Evolutionary conservation across 2,113 vertebrate genomes (phyloP).

Genomic region (Phalacrocorax aristotelis): DNA sequence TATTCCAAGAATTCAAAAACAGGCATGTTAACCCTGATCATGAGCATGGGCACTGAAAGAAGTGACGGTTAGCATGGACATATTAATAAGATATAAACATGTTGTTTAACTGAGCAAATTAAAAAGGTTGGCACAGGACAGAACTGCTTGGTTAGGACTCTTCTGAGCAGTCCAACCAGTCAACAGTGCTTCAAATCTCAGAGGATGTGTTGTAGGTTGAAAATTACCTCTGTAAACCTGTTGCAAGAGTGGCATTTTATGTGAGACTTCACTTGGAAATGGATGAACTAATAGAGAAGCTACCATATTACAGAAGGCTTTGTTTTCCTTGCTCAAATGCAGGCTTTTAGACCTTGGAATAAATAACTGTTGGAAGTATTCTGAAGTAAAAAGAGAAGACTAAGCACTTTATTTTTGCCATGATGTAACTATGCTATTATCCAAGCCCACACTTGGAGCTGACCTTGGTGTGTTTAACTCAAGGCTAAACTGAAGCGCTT

Average conservation of each 20-base stretch:
- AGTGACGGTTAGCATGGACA: neutral
- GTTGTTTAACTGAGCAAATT: neutral
- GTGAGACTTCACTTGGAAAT: neutral
- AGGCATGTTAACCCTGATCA: neutral
- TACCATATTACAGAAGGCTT: neutral
- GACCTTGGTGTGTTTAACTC: neutral
- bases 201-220: neutral
- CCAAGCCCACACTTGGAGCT: neutral
- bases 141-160: neutral
- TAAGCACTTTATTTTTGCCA: neutral
- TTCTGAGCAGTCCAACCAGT: neutral
- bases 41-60: neutral
- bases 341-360: neutral
- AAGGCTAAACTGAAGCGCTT: neutral
- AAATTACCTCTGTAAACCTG: neutral
- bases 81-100: neutral
- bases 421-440: neutral
- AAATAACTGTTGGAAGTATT: neutral
- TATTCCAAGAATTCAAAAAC: neutral
- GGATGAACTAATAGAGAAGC: neutral
- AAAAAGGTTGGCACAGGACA: neutral
- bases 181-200: neutral
- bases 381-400: neutral
- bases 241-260: neutral
- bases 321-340: neutral